Base-by-base conservation (phyloP, 2,797 vertebrate genomes). In the Vultur gryphus region DNA sequence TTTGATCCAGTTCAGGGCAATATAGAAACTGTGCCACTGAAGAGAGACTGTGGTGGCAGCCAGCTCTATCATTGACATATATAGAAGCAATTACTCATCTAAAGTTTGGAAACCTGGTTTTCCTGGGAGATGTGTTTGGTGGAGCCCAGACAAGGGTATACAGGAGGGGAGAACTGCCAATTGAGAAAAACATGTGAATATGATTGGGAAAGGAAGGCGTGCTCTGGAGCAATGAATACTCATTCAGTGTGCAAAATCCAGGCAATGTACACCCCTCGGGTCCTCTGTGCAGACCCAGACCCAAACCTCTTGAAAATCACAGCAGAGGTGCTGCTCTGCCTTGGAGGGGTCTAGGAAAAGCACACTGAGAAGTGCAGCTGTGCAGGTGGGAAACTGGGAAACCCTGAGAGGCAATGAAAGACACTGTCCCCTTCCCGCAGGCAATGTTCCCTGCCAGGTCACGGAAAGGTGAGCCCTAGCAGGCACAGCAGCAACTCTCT, bases 151-250 rank as follows among this genome's bases (percentile, higher is more conserved):
- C 9, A 51, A 52, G 8, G 9, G 10, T 46, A 33, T 11, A 54
- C 4, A 28, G 2, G 4, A 7, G 3, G 11, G 6, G 2, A 76
- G 16, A 86, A 69, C 3, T 16, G 7, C 6, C 10, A 49, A 2
- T 1, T 0, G 3, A 79, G 41, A 17, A 13, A 52, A 65, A 58
- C 31, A 14, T 0, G 4, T 24, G 13, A 64, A 3, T 12, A 15
- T 5, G 20, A 41, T 1, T 43, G 37, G 71, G 41, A 75, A 81
- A 86, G 44, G 19, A 65, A 51, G 43, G 10, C 0, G 1, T 69
- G 51, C 44, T 85, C 29, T 71, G 39, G 19, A 61, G 44, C 21
- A 51, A 46, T 6, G 9, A 26, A 64, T n/a, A 37, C 7, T 21
- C 7, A 11, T 10, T 7, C 4, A 4, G 11, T 5, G 21, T 25